Evolutionary conservation across 2,113 vertebrate species (phyloP).

Genomic region (Cairina moschata): DNA sequence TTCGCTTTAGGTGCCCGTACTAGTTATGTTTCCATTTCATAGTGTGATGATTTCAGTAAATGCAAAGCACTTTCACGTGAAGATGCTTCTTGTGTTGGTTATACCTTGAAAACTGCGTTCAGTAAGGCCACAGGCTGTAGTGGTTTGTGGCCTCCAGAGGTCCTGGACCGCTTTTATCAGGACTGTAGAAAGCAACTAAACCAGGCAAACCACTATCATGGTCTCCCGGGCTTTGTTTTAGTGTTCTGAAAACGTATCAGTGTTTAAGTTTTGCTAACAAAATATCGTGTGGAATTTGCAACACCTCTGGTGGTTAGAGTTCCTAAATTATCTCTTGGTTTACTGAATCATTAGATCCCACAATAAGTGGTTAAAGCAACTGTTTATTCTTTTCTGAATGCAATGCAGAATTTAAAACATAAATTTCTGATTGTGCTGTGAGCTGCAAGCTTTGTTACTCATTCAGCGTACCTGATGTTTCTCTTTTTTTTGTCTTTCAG

Average conservation of each 20-base stretch:
- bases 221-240: neutral
- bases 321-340: neutral
- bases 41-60: neutral
- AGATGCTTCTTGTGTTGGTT: neutral
- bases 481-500: slow-evolving; percentile 69
- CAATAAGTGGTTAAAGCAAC: neutral
- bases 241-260: neutral
- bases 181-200: neutral
- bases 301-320: neutral
- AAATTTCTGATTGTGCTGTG: neutral
- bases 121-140: neutral
- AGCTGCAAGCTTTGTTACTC: neutral
- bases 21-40: neutral
- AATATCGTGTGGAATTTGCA: neutral
- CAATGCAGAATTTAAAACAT: neutral
- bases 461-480: neutral
- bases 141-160: neutral
- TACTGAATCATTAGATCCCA: neutral
- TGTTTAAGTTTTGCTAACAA: neutral
- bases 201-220: neutral
- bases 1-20: neutral
- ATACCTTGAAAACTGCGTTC: neutral
- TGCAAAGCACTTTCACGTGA: neutral
- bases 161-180: neutral
- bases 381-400: neutral